phyloP scores from a whole-genome alignment of 2,888 invertebrate species.

The Pterobdella sp. region DNA sequence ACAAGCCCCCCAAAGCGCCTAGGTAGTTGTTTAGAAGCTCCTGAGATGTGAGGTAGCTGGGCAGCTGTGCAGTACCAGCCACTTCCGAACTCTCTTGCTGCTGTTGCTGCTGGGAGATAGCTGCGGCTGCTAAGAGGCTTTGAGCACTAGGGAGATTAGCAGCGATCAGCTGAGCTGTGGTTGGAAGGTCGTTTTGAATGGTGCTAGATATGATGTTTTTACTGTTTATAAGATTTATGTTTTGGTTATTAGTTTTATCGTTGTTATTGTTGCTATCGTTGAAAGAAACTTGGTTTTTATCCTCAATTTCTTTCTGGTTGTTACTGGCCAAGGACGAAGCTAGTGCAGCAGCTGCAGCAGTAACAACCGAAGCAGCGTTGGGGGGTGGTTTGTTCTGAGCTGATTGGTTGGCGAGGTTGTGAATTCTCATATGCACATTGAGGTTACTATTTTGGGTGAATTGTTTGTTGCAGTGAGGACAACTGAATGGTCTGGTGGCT shows the following conservation, averaged over 20 bases:
- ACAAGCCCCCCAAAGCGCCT: not conserved
- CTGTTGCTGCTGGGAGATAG: conserved; percentile 10
- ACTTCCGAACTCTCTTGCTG: not conserved
- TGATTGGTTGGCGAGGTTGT: conserved; percentile 23
- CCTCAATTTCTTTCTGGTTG: not conserved
- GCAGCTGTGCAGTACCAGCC: not conserved
- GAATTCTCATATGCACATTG: conserved; percentile 27
- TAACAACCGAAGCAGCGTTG: conserved; percentile 22
- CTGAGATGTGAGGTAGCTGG: conserved; percentile 7
- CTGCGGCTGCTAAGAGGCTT: conserved; percentile 22
- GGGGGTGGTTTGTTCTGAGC: conserved; percentile 8
- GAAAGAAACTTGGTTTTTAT: not conserved
- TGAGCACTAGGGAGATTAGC: conserved; percentile 22
- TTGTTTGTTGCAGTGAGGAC: conserved; percentile 28
- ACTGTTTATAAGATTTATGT: not conserved
- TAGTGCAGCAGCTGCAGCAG: conserved; percentile 20
- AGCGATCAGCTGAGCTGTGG: conserved; percentile 21
- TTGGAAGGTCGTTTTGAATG: conserved; percentile 5
- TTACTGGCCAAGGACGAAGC: conserved; percentile 24
- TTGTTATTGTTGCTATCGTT: not conserved
- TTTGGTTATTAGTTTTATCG: not conserved
- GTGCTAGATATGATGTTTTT: not conserved
- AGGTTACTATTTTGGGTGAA: conserved; percentile 29
- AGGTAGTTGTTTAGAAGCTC: conserved; percentile 12
- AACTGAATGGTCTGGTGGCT: conserved; percentile 24